These are phyloP conservation scores for Distichodus sexfasciatus DNA, from an alignment of 2,797 vertebrate genomes.

Conservation along the genomic window DNA sequence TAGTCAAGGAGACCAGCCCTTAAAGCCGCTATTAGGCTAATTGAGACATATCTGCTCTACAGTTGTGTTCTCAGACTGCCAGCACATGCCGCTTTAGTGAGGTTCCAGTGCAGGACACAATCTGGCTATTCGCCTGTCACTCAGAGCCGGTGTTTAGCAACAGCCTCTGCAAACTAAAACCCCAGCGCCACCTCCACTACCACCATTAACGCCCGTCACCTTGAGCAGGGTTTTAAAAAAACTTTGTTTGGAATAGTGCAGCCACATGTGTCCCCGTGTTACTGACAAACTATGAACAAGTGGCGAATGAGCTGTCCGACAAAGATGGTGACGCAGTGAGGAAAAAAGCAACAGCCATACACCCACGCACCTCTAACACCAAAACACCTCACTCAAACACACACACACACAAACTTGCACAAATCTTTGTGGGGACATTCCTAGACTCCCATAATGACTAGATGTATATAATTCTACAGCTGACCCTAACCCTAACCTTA, in stretches of 20 bases:
- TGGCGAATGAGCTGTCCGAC: constrained; percentile 53
- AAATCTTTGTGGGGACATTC: too few species aligned
- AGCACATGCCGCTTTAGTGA: constrained; percentile 83
- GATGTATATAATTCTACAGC: too few species aligned
- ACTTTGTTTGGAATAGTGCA: constrained; percentile 83
- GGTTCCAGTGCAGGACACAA: constrained; percentile 58
- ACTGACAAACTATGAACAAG: constrained; percentile 64
- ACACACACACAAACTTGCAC: neutral
- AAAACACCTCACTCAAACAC: too few species aligned
- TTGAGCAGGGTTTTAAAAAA: constrained; percentile 70
- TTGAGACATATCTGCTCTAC: constrained; percentile 83
- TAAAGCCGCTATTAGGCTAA: constrained; percentile 72
- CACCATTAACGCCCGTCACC: constrained; percentile 84
- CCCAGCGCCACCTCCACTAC: constrained; percentile 68
- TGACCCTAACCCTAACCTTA: too few species aligned
- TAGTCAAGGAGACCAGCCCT: neutral
- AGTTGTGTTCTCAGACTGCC: constrained; percentile 83
- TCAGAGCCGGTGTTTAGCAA: constrained; percentile 21
- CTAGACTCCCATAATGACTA: too few species aligned
- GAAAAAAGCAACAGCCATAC: constrained; percentile 53
- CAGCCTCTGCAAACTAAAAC: neutral
- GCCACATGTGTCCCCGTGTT: constrained; percentile 69
- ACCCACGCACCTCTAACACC: constrained; percentile 54
- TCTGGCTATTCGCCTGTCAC: constrained; percentile 72
- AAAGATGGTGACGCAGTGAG: too few species aligned